Evolutionary conservation across 2,113 vertebrate species (phyloP), one percentile per base, ranked within the genome.

Genomic region (Corythaeola cristata): DNA sequence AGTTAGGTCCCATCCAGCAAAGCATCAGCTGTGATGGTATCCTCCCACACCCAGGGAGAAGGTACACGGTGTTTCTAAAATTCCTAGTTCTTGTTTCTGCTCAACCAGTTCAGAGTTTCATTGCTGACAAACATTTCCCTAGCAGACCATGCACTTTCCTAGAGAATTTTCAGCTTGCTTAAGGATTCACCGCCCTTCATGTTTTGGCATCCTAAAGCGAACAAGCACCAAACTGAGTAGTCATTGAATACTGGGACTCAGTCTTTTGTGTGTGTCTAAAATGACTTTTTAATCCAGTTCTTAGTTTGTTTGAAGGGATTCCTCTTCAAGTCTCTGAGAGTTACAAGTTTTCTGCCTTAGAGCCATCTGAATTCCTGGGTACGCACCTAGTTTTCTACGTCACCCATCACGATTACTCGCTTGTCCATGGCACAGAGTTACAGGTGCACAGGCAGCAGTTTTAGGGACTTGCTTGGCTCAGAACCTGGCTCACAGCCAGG

Each of bases 381-480:
- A 5, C 16, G 0, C 32, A 19, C 27, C 6, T 0, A 2, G 33
- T 0, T 32, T 26, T 18, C 23, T 3, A 1, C 18, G 5, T 23
- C 3, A 1, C 5, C 24, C 7, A 0, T 9, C 44, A 5, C 8
- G 1, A 7, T 4, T 6, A 4, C 45, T 19, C 0, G 1, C 81
- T 60, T 5, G 0, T 20, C 13, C 24, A 4, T 1, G 1, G 72
- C 39, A 17, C 2, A 13, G 1, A 30, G 55, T 23, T 33, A 7
- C 69, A 20, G 49, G 47, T 44, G 64, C 53, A 2, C 1, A 4
- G 9, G 27, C 21, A 37, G 63, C n/a, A 5, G 0, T 28, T 39
- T 6, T 0, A 6, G 74, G 71, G 23, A 1, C 58, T 47, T 4
- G 41, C 85, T 16, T 6, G 35, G 50, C 68, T 66, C 20, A 17